Evolutionary conservation across 2,888 invertebrate species (phyloP).

Genomic region (Monoplex corrugatus): DNA sequence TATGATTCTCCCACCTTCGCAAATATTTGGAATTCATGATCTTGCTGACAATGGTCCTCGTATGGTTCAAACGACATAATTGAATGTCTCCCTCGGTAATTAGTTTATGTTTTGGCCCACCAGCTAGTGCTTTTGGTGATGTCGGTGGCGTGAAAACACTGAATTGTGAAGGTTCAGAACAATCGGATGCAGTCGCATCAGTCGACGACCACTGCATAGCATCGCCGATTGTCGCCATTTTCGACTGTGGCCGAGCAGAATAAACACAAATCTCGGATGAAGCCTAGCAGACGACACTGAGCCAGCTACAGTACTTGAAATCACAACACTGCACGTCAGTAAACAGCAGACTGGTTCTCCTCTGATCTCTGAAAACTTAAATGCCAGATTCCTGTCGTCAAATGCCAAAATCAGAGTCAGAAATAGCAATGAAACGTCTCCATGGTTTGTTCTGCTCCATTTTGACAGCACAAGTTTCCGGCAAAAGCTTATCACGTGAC

Average conservation of each 20-base stretch:
- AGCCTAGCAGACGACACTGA: slow-evolving; percentile 53
- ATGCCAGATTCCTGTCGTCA: slow-evolving; percentile 23
- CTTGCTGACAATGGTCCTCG: slow-evolving; percentile 89
- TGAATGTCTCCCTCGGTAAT: slow-evolving; percentile 88
- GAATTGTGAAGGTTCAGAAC: slow-evolving; percentile 44
- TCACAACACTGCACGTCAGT: neutral
- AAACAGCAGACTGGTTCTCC: neutral
- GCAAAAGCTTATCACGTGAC: slow-evolving; percentile 49
- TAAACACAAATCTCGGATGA: slow-evolving; percentile 39
- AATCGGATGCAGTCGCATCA: slow-evolving; percentile 53
- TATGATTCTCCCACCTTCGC: slow-evolving; percentile 90
- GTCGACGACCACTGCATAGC: slow-evolving; percentile 56
- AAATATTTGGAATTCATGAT: slow-evolving; percentile 90
- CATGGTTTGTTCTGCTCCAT: slow-evolving; percentile 49
- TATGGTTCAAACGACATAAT: slow-evolving; percentile 89
- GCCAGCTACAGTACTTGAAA: neutral
- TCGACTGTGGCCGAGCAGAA: slow-evolving; percentile 44
- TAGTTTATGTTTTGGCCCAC: slow-evolving; percentile 85
- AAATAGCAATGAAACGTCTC: slow-evolving; percentile 33
- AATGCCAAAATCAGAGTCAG: slow-evolving; percentile 32
- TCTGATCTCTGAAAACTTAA: neutral
- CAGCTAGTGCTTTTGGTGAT: slow-evolving; percentile 52
- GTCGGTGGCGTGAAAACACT: slow-evolving; percentile 54
- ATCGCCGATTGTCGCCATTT: slow-evolving; percentile 66
- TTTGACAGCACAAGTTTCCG: slow-evolving; percentile 52